These are phyloP conservation scores for Bombyx huttoni DNA, from an alignment of 2,888 invertebrate genomes.

Conservation along the genomic window DNA sequence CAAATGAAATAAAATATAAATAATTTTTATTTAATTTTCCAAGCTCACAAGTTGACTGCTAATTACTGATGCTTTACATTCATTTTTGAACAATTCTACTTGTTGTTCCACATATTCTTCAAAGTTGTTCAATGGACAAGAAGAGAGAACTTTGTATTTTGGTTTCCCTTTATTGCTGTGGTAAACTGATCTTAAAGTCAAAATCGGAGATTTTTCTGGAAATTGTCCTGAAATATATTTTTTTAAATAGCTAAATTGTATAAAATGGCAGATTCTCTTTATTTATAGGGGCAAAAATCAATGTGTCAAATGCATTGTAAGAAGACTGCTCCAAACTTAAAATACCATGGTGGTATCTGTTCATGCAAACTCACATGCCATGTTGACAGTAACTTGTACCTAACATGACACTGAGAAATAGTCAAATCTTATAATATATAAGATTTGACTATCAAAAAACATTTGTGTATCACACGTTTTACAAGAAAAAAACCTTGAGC, in stretches of 20 bases:
- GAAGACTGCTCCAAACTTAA: no score
- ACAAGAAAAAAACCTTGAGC: slow-evolving; percentile 4
- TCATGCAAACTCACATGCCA: no score
- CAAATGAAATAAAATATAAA: background rate
- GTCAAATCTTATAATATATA: no score
- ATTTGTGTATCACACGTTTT: no score
- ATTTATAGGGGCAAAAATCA: no score
- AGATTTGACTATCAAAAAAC: no score
- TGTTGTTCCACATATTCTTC: slow-evolving; percentile 62
- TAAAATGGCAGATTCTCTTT: background rate
- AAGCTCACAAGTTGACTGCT: slow-evolving; percentile 31
- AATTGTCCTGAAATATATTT: slow-evolving; percentile 48
- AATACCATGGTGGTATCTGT: no score
- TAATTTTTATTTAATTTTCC: slow-evolving; percentile 21
- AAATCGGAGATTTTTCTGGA: slow-evolving; percentile 68
- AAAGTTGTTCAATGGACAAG: slow-evolving; percentile 57
- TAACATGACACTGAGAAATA: no score
- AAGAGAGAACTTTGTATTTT: slow-evolving; percentile 43
- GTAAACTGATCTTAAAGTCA: slow-evolving; percentile 72
- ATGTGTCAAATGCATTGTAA: no score
- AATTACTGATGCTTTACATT: slow-evolving; percentile 40
- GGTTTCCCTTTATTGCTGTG: slow-evolving; percentile 61
- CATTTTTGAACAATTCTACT: slow-evolving; percentile 60
- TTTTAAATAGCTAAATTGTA: background rate
- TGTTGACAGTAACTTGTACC: no score